phyloP scores from a whole-genome alignment of 2,888 invertebrate species.

The Cephus rjabovi region DNA sequence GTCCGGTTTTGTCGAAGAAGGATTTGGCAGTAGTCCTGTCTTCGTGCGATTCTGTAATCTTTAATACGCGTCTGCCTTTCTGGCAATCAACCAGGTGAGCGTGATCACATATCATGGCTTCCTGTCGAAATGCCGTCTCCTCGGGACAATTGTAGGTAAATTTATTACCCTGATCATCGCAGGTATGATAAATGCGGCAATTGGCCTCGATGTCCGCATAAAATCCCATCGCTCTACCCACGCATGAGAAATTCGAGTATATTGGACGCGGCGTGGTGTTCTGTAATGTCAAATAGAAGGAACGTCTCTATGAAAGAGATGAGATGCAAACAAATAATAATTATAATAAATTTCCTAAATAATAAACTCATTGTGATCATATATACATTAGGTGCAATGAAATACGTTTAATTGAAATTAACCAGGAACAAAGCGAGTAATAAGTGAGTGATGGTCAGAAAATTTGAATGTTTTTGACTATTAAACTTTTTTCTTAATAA shows the following conservation, averaged over 20 bases:
- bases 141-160: slow-evolving; percentile 58
- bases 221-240: slow-evolving; percentile 48
- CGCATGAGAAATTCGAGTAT: slow-evolving; percentile 50
- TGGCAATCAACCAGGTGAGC: slow-evolving; percentile 56
- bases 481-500: neutral
- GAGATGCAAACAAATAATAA: no score
- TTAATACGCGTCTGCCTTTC: slow-evolving; percentile 5
- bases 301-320: neutral
- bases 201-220: slow-evolving; percentile 53
- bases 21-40: neutral
- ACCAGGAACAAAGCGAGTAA: neutral
- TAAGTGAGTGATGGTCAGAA: neutral
- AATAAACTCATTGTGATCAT: neutral
- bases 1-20: neutral
- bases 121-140: slow-evolving; percentile 59
- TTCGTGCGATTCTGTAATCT: neutral
- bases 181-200: slow-evolving; percentile 57
- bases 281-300: slow-evolving; percentile 30
- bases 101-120: slow-evolving; percentile 58
- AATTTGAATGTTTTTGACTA: neutral
- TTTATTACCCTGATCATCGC: slow-evolving; percentile 60
- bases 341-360: no score
- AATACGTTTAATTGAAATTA: neutral
- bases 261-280: slow-evolving; percentile 45
- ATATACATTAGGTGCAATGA: neutral